Base-by-base conservation (phyloP, 2,888 invertebrate species). In the Drosophila parthenogenetica region DNA sequence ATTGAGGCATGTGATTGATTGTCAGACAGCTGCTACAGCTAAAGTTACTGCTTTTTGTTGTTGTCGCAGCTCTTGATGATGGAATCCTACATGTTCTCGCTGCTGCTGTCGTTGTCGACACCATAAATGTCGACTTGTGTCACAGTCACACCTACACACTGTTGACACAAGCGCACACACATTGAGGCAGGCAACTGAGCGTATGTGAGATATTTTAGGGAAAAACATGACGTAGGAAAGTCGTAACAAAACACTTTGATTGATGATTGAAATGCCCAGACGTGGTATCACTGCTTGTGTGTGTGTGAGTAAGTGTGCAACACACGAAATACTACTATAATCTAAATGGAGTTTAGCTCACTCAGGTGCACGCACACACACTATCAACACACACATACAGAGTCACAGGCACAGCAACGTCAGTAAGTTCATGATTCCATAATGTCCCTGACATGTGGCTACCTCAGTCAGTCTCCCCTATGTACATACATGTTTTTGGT, bases 191-290 rank as follows among this genome's bases (percentile, higher is more conserved):
- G 64, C 67, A 73, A 59, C 57, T 39, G 32, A 54, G 22, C 63
- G 58, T 49, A 39, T 51, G 60, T 46, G 60, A 14, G 72, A 45
- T 45, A 55, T 75, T 64, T 73, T 69, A 42, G 58, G 58, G 67
- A 29, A 54, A 61, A 71, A 84, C 84, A 84, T 81, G 85, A 82
- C 85, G 73, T 76, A 80, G 73, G 66, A 82, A 85, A 83, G 70
- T 84, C 81, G 86, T 77, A 83, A 86, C 83, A 81, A 83, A 83
- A 86, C 83, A 86, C 86, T 86, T 86, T 84, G 83, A 84, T 84
- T 84, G 83, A 84, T 84, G 86, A 84, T 79, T 75, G 80, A 75
- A 86, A 78, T 76, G 71, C 57, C 48, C 62, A 72, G 45, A 49
- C 62, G 43, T 53, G 40, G 57, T 67, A 57, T 61, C 57, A 46